Evolutionary conservation across 2,797 vertebrate genomes (phyloP), one percentile per base, ranked within the genome.

Genomic region (Myiotriccus ornatus): DNA sequence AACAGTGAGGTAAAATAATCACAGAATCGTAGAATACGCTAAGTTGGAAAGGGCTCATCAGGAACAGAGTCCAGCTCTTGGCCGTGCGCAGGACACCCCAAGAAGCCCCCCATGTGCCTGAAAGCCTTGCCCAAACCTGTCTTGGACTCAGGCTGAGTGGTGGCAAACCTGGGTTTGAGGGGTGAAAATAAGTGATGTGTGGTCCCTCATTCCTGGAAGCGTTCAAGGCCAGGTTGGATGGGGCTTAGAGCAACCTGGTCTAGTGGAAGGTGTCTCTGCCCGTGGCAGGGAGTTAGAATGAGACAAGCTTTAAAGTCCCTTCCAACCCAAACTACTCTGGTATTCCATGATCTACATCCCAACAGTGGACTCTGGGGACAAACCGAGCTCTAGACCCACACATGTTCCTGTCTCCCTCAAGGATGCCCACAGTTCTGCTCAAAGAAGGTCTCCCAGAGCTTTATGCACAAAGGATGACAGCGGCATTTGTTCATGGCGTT

Each of bases 111-210:
- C 9, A 6, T 1, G 11, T 4, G 22, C 27, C 10, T 2, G 16
- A 37, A 11, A 56, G 32, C 11, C 16, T 63, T 44, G 37, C 30
- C 20, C 11, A 28, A 69, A 44, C 23, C 16, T 4, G 13, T 28
- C 32, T 49, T 0, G 0, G 69, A 22, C 55, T 63, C 25, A 3
- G n/a, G 22, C 12, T 22, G 12, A 1, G 8, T 3, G 44, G 44
- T 14, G 39, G 55, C 25, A 35, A 62, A 47, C 3, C 6, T 0
- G 4, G 20, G 22, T 18, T 41, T 60, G 60, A 14, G 0, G 4
- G 32, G 23, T 2, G 24, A 30, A 39, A 15, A 50, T 16, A 50
- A 50, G 17, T 2, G 8, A 50, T 7, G 5, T 4, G 12, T 23
- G 37, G 23, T 39, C 24, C 47, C 17, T 50, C 37, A 22, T 39